Conservation (phyloP, 1,140 invertebrate genomes). For the Andrena cerasifolii region DNA sequence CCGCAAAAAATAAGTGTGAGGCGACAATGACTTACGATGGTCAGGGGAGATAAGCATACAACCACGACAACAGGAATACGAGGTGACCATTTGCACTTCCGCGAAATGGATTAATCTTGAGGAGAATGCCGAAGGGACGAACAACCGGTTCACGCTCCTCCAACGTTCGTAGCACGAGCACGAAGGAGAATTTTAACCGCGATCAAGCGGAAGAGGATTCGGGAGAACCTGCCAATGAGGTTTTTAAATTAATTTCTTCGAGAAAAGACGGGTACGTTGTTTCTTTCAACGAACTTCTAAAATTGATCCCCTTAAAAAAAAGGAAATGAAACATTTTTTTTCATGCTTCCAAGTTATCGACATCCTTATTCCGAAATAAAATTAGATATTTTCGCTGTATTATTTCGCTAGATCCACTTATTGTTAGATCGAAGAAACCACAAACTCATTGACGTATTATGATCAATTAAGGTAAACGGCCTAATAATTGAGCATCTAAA, state of each 20-base stretch:
- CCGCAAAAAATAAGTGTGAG: not conserved
- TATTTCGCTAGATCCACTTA: no score
- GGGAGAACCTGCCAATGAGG: not conserved
- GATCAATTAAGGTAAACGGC: no score
- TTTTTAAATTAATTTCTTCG: not conserved
- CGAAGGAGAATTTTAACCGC: slow-evolving; percentile 13
- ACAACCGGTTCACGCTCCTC: slow-evolving; percentile 55
- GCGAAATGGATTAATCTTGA: slow-evolving; percentile 66
- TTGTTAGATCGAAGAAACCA: no score
- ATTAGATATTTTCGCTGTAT: no score
- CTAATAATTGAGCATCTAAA: no score
- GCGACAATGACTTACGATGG: slow-evolving; percentile 29
- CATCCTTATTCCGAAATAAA: no score
- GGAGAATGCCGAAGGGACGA: slow-evolving; percentile 53
- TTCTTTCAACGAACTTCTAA: no score
- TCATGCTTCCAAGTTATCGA: no score
- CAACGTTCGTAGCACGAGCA: slow-evolving; percentile 21
- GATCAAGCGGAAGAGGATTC: not conserved
- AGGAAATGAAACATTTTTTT: no score
- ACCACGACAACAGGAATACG: slow-evolving; percentile 37
- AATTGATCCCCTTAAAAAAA: no score
- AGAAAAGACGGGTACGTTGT: no score
- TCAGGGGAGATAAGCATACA: slow-evolving; percentile 33
- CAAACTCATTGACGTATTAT: no score
- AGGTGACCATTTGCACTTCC: slow-evolving; percentile 63